phyloP scores from a whole-genome alignment of 35 echinoderm and acorn worm species.

The Chiridota heheva region DNA sequence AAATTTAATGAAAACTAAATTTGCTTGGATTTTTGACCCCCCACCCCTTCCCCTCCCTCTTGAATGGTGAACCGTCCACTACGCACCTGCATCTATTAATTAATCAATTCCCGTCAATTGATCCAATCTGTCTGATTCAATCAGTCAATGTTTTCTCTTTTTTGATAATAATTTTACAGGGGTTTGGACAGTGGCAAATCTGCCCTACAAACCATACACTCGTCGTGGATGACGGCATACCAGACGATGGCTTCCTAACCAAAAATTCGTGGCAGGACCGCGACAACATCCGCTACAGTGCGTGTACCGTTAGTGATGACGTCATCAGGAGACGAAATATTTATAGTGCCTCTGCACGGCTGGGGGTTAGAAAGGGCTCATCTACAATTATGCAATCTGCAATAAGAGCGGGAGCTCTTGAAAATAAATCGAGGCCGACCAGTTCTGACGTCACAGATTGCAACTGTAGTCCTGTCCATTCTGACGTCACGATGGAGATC shows the following conservation, averaged over 20 bases:
- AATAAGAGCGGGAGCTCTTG: not conserved
- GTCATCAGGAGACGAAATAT: not conserved
- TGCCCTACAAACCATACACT: constrained; percentile 29
- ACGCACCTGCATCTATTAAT: not conserved
- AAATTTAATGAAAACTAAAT: no score
- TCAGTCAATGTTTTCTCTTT: no score
- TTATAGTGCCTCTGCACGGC: constrained; percentile 44
- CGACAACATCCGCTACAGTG: no score
- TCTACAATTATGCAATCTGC: no score
- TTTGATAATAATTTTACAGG: constrained; percentile 15
- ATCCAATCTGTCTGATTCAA: not conserved
- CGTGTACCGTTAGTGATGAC: no score
- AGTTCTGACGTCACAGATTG: constrained; percentile 31
- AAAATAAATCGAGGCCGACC: constrained; percentile 15
- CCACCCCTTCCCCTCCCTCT: no score
- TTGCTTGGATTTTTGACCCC: no score
- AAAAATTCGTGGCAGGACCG: no score
- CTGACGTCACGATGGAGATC: not conserved
- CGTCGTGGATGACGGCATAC: constrained; percentile 37
- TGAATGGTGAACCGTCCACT: no score
- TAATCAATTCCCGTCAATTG: not conserved
- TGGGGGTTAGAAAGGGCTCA: constrained; percentile 21
- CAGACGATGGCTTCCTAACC: constrained; percentile 17
- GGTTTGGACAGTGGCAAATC: constrained; percentile 44
- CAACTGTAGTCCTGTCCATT: no score